These are phyloP conservation scores for Gila orcuttii DNA, from an alignment of 2,113 vertebrate genomes.

Conservation along the genomic window DNA sequence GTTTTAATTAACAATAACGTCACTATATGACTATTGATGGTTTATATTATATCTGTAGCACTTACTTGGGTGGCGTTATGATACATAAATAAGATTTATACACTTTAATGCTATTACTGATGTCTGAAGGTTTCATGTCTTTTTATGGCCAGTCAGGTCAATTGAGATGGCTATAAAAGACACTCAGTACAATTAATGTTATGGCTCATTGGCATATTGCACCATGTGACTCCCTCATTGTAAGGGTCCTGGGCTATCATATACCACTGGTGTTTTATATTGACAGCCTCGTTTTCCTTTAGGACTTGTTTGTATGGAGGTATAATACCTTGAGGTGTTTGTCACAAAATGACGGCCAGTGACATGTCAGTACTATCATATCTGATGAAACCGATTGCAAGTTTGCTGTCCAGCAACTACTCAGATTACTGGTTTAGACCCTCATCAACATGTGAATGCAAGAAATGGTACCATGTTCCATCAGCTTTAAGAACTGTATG, in stretches of 20 bases:
- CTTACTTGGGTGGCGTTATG: not conserved
- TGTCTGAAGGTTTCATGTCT: slow-evolving; percentile 25
- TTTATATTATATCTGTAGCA: not conserved
- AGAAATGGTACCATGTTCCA: not conserved
- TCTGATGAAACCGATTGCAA: not conserved
- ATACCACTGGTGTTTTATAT: slow-evolving; percentile 5
- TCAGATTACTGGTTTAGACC: not conserved
- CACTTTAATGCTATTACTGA: not conserved
- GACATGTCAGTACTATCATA: slow-evolving; percentile 1
- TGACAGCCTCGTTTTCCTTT: slow-evolving; percentile 29
- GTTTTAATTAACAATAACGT: not conserved
- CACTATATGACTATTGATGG: not conserved
- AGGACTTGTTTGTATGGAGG: slow-evolving; percentile 8
- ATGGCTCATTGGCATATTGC: slow-evolving; percentile 1
- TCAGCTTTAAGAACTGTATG: not conserved
- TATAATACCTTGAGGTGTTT: slow-evolving; percentile 17
- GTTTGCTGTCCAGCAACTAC: not conserved
- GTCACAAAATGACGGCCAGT: slow-evolving; percentile 20
- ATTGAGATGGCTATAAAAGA: not conserved
- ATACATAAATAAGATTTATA: slow-evolving; percentile 9
- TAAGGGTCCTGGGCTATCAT: slow-evolving; percentile 28
- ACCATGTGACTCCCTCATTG: not conserved
- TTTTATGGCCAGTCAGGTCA: slow-evolving; percentile 32
- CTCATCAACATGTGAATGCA: not conserved
- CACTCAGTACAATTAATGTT: slow-evolving; percentile 19